phyloP scores from a whole-genome alignment of 1,140 invertebrate species.

The Monomorium pharaonis region DNA sequence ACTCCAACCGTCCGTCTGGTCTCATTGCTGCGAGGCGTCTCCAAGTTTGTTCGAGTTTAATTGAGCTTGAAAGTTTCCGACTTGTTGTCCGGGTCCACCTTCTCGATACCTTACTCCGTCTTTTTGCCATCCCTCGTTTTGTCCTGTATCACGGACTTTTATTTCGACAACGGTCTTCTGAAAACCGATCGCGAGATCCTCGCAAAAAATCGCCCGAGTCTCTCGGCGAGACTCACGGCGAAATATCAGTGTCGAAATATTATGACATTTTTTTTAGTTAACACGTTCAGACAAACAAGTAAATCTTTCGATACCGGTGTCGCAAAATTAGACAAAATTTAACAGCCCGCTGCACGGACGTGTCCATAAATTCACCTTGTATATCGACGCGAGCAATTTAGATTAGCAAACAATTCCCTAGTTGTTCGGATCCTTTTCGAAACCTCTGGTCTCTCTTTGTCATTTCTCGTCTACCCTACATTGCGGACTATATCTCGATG shows the following conservation, averaged over 20 bases:
- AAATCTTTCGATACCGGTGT: too few species aligned
- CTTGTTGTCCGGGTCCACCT: constrained; percentile 70
- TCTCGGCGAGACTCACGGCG: too few species aligned
- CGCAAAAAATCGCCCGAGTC: too few species aligned
- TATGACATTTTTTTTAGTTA: too few species aligned
- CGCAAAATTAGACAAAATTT: too few species aligned
- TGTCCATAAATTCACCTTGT: too few species aligned
- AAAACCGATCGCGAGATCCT: background rate
- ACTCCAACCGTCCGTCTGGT: constrained; percentile 45
- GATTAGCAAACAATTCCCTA: too few species aligned
- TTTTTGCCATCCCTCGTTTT: constrained; percentile 9
- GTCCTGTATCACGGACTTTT: background rate
- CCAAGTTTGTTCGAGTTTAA: constrained; percentile 77
- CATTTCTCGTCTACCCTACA: background rate
- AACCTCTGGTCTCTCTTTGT: constrained; percentile 4
- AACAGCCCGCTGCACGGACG: too few species aligned
- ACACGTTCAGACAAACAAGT: too few species aligned
- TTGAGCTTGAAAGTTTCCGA: constrained; percentile 77
- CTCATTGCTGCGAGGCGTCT: constrained; percentile 64
- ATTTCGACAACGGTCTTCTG: background rate
- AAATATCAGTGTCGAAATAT: too few species aligned
- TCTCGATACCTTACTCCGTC: constrained; percentile 21
- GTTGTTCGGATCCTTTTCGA: constrained; percentile 26
- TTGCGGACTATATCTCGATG: background rate
- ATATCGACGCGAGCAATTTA: too few species aligned